Evolutionary conservation across 30 jellyfish, hydroid and myxozoan genomes (phyloP).

Genomic region (Aurelia sp.): DNA sequence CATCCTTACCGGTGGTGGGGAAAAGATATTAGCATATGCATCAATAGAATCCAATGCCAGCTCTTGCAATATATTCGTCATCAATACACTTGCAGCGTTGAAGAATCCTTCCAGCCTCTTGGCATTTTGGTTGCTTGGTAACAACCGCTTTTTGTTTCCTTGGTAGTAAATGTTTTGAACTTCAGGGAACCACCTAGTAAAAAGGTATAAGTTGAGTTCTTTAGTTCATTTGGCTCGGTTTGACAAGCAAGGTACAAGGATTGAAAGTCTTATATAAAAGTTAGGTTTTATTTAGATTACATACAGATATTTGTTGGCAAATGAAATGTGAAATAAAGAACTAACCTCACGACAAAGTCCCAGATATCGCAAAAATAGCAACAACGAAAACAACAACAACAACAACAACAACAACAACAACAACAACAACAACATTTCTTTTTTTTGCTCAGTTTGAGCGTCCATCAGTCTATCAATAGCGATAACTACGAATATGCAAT

Average conservation of each 20-base stretch:
- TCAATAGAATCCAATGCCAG: slow-evolving; percentile 84
- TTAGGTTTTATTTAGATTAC: too few relatives aligned
- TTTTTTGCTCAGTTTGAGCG: too few relatives aligned
- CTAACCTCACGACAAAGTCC: too few relatives aligned
- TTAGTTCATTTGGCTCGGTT: not conserved
- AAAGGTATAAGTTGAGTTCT: not conserved
- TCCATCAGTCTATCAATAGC: too few relatives aligned
- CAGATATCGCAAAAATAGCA: too few relatives aligned
- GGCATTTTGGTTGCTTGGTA: slow-evolving; percentile 83
- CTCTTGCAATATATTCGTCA: slow-evolving; percentile 94
- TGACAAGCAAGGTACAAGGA: not conserved
- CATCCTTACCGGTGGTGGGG: slow-evolving; percentile 68
- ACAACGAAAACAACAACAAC: too few relatives aligned
- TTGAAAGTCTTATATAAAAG: too few relatives aligned
- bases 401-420: too few relatives aligned
- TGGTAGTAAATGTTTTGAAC: slow-evolving; percentile 95
- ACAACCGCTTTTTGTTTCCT: slow-evolving; percentile 81
- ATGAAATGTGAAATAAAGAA: too few relatives aligned
- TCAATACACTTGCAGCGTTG: slow-evolving; percentile 91
- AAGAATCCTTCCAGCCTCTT: slow-evolving; percentile 82
- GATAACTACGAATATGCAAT: too few relatives aligned
- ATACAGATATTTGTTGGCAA: too few relatives aligned
- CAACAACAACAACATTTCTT: too few relatives aligned
- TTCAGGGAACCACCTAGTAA: slow-evolving; percentile 93
- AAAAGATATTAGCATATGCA: slow-evolving; percentile 59